Base-by-base conservation (phyloP, 1,140 invertebrate genomes). In the Chrysomallon squamiferum region DNA sequence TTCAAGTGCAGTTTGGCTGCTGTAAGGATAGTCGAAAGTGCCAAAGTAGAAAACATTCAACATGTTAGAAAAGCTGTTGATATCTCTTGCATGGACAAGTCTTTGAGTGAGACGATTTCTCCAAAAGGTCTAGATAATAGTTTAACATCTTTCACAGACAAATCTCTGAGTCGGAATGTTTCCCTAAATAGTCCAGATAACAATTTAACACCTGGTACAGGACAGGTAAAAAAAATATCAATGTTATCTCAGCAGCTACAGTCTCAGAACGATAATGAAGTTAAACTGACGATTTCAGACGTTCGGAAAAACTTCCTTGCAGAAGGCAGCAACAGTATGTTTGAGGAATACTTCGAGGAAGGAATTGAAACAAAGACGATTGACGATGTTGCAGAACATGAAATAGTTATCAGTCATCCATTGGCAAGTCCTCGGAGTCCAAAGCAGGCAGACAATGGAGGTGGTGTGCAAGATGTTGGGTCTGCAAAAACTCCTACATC, bases 331-430 rank as follows among this genome's bases (percentile, higher is more conserved):
- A 69, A 69, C 52, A 82, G 78, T 58, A 78, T 80, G 66, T 80
- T 80, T 71, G 77, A 82, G 62, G 78, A 80, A 66, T 82, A 82
- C 60, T 80, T 79, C 74, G 72, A 74, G 29, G 73, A 74, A 9
- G 65, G 59, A 27, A 71, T 71, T 9, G 73, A 77, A 67, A 69
- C 65, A 9, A 75, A 78, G 64, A 76, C 75, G 1, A 78, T 78
- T 50, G 78, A 78, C 70, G 73, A 79, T 30, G 20, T 77, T 22
- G 72, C 70, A 30, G 69, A 66, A 38, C 69, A 72, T 20, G 70
- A 77, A 41, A n/a, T 64, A 35, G 66, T 79, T 22, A 57, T 73
- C 15, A 66, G 43, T 22, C 68, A 70, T 29, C 72, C 72, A 11
- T 29, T 72, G 13, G 71, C 47, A 25, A 45, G 59, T 52, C 29